Percentiles rank a stretch among this genome's conserved stretches.
Evolutionary conservation across 2,113 vertebrate species (phyloP).

Genomic region (Harpagus bidentatus): DNA sequence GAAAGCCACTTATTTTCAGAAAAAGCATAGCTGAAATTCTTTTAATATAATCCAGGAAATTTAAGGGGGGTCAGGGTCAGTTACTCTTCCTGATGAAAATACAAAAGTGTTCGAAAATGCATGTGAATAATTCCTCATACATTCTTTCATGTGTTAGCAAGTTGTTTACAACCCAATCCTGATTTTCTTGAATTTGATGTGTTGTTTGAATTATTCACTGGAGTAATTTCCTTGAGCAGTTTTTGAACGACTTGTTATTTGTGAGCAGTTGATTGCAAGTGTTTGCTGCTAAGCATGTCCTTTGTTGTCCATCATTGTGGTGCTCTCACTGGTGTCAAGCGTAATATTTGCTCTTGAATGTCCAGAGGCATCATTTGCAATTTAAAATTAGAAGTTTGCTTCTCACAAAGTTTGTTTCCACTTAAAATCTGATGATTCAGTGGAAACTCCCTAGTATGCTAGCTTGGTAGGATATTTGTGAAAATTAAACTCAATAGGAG

Average conservation of each 20-base stretch:
- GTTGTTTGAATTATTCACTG: background rate
- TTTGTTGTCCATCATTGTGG: background rate
- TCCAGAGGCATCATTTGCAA: background rate
- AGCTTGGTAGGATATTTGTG: background rate
- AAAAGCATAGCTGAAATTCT: background rate
- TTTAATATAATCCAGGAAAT: background rate
- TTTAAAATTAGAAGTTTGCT: background rate
- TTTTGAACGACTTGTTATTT: background rate
- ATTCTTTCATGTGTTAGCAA: background rate
- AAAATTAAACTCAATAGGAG: background rate
- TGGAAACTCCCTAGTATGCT: background rate
- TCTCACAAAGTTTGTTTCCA: background rate
- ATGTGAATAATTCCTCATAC: background rate
- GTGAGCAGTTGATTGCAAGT: background rate
- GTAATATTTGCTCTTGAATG: rapidly evolving
- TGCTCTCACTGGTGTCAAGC: background rate
- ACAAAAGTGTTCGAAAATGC: rapidly evolving
- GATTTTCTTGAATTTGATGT: background rate
- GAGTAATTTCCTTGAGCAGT: background rate
- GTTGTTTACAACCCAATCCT: background rate
- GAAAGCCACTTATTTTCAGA: background rate
- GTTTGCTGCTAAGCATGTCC: background rate
- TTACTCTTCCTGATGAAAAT: background rate
- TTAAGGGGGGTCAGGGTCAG: background rate
- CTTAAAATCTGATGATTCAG: background rate